Evolutionary conservation across 2,888 invertebrate genomes (phyloP), one percentile per base, ranked within the genome.

Genomic region (Myopa tessellatipennis): DNA sequence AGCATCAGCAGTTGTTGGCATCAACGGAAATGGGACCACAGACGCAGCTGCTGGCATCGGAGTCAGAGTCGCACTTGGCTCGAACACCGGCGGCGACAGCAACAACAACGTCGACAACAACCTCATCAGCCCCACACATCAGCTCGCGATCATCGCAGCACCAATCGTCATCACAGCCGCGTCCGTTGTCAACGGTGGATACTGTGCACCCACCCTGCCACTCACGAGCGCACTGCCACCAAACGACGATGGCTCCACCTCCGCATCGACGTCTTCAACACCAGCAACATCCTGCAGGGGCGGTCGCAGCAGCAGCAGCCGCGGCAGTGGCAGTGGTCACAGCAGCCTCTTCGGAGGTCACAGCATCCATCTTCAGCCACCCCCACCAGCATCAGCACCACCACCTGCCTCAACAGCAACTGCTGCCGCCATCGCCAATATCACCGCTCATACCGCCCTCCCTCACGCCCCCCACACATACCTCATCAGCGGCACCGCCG

Each of bases 401-500:
- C 1, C 38, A 60, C 80, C 74, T 26, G 36, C 85, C 71, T 85
- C 74, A 86, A 85, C 76, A 87, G 74, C 79, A 70, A 52, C 77
- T 45, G 85, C 90, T 86, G 74, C 78, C 52, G 18, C 65, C 4
- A 50, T 72, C 38, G 85, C 90, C 86, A 88, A 90, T 87, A 89
- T 87, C 86, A 89, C 89, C 82, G 87, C 88, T 81, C 88, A 89
- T 81, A 86, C 88, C 80, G 86, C 89, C 45, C 82, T 90, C 87
- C 88, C 90, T 84, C 90, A 90, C 88, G 88, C 89, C 87, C 87
- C 90, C 87, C 90, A 90, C 86, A 87, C 91, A 86, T 90, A 90
- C 91, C 90, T 63, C 63, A 75, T 74, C 67, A 69, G 68, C 61
- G 79, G 79, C 0, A 58, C 77, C 1, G 45, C 79, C 1, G 74